Evolutionary conservation across 2,113 vertebrate genomes (phyloP).

Genomic region (Rhinoptilus africanus): DNA sequence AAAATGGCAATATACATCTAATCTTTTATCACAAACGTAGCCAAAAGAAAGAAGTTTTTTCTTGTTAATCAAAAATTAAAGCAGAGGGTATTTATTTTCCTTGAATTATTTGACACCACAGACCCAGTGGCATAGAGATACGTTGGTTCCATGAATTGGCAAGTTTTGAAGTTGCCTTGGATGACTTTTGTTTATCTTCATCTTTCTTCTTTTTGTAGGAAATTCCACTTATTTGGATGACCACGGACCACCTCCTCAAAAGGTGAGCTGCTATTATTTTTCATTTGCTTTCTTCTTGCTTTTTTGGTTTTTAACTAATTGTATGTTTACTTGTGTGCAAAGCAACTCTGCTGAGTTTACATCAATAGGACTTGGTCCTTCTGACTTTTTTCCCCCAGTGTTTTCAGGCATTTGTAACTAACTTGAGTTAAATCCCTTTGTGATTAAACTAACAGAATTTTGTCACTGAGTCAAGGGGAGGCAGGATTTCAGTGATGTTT

Average conservation of each 20-base stretch:
- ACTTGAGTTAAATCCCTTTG: not conserved
- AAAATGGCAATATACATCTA: not conserved
- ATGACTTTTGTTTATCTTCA: slow-evolving; percentile 8
- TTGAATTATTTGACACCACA: not conserved
- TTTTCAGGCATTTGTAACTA: not conserved
- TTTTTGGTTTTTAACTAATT: not conserved
- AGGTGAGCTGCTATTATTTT: slow-evolving; percentile 75
- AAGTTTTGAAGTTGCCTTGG: not conserved
- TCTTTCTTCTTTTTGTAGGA: slow-evolving; percentile 71
- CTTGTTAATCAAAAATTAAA: not conserved
- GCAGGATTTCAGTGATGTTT: not conserved
- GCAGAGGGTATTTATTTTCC: not conserved
- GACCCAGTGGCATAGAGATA: not conserved
- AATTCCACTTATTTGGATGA: slow-evolving; percentile 96
- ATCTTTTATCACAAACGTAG: not conserved
- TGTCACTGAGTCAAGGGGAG: not conserved
- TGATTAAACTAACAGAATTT: not conserved
- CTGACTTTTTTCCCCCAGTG: fast-evolving
- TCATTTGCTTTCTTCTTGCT: not conserved
- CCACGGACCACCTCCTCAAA: slow-evolving; percentile 84
- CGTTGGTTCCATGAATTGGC: not conserved
- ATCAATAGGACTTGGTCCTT: not conserved
- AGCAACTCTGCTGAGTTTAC: not conserved
- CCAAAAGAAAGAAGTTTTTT: not conserved
- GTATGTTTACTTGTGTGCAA: not conserved